Conservation (phyloP, 2,888 invertebrate species). For the Dolichomitus sp. region DNA sequence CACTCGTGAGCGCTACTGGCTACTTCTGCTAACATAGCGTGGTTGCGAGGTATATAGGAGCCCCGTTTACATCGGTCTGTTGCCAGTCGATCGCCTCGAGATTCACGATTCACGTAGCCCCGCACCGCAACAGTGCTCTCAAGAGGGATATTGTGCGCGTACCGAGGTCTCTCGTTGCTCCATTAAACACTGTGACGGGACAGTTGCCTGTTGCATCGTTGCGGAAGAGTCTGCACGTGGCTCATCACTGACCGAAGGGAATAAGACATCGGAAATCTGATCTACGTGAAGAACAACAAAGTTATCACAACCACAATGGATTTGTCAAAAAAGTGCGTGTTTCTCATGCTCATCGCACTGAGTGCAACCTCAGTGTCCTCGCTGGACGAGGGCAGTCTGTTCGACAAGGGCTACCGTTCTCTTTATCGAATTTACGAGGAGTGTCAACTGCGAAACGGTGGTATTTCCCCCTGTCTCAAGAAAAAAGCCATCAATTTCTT, state of each 20-base stretch:
- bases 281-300: background rate
- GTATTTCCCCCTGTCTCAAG: conserved; percentile 92
- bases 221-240: background rate
- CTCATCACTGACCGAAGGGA: background rate
- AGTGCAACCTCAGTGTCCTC: conserved; percentile 57
- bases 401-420: conserved; percentile 88
- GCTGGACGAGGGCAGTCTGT: conserved; percentile 85
- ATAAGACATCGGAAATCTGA: background rate
- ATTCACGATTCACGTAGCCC: conserved; percentile 62
- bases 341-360: conserved; percentile 62
- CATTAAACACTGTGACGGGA: conserved; percentile 4
- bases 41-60: conserved; percentile 69
- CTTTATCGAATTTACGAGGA: conserved; percentile 92
- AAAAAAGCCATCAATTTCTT: conserved; percentile 94
- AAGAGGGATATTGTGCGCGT: conserved; percentile 52
- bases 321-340: conserved; percentile 66
- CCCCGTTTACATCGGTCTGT: conserved; percentile 57
- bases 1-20: conserved; percentile 35
- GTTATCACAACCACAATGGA: conserved; percentile 46
- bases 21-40: conserved; percentile 31
- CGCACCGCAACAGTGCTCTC: conserved; percentile 42
- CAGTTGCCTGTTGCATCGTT: background rate
- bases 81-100: conserved; percentile 71
- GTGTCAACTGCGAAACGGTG: conserved; percentile 90
- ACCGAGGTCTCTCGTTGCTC: conserved; percentile 14